phyloP scores from a whole-genome alignment of 2,888 invertebrate genomes.

The Eremobia ochroleuca region DNA sequence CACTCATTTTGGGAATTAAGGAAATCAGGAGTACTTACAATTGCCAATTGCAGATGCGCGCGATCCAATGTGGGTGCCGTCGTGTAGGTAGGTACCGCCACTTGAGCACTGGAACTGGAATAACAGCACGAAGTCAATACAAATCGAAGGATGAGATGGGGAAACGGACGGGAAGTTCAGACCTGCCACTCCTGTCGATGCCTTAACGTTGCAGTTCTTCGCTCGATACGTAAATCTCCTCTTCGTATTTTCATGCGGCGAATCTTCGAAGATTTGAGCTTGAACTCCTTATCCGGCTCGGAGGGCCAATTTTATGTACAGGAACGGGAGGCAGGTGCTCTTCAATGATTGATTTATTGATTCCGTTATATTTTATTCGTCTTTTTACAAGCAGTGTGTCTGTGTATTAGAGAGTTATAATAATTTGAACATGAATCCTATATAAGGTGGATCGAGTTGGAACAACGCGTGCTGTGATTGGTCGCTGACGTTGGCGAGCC shows the following conservation, averaged over 20 bases:
- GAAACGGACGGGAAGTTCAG: neutral
- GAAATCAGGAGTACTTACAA: neutral
- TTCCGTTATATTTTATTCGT: no score
- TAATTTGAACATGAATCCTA: no score
- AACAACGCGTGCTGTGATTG: no score
- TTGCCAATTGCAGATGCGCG: neutral
- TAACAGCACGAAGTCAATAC: neutral
- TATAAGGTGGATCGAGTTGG: no score
- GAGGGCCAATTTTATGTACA: neutral
- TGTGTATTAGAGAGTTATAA: no score
- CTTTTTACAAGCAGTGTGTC: no score
- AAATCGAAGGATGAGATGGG: neutral
- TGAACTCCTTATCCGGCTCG: neutral
- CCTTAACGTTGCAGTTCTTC: neutral
- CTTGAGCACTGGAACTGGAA: neutral
- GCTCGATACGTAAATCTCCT: neutral
- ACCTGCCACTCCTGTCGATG: conserved; percentile 5
- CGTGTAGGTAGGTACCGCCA: neutral
- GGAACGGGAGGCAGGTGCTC: no score
- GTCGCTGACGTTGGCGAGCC: neutral
- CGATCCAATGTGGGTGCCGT: neutral
- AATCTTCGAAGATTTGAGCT: neutral
- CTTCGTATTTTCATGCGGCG: conserved; percentile 1
- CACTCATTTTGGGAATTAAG: neutral
- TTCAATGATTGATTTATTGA: no score